phyloP scores from a whole-genome alignment of 2,888 invertebrate species.

The Notocelia uddmanniana region DNA sequence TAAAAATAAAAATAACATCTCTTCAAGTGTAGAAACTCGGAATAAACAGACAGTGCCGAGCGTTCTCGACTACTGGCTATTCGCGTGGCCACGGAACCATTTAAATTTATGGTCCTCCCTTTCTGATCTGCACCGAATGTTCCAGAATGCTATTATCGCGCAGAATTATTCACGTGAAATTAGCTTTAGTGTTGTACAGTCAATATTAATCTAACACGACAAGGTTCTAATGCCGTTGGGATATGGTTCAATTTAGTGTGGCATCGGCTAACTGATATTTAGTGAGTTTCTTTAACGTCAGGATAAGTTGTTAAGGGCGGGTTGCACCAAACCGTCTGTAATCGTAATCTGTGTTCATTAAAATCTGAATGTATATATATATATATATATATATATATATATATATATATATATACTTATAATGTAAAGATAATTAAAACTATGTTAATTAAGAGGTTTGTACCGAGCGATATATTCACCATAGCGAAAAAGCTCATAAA shows the following conservation, averaged over 20 bases:
- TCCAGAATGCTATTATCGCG: slow-evolving; percentile 40
- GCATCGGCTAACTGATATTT: background rate
- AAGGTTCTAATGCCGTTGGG: background rate
- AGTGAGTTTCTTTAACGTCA: background rate
- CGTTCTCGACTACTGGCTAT: slow-evolving; percentile 30
- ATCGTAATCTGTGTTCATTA: too few relatives aligned
- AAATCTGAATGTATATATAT: too few relatives aligned
- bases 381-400: too few relatives aligned
- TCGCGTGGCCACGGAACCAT: slow-evolving; percentile 40
- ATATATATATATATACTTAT: too few relatives aligned
- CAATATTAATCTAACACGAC: slow-evolving; percentile 16
- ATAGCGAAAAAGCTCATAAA: too few relatives aligned
- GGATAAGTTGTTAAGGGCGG: too few relatives aligned
- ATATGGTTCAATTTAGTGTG: background rate
- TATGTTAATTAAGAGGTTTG: too few relatives aligned
- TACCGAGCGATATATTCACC: too few relatives aligned
- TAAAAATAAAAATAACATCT: too few relatives aligned
- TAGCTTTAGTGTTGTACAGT: slow-evolving; percentile 33
- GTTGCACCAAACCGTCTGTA: too few relatives aligned
- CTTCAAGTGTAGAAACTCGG: background rate
- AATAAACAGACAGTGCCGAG: background rate
- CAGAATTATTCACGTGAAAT: slow-evolving; percentile 43
- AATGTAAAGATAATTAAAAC: too few relatives aligned
- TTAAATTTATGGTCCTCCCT: slow-evolving; percentile 39
- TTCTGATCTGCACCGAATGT: slow-evolving; percentile 40